A percentile compares a stretch with the other conserved stretches of the same genome.
Evolutionary conservation across 1,140 invertebrate species (phyloP).

Genomic region (Cryptotermes secundus): DNA sequence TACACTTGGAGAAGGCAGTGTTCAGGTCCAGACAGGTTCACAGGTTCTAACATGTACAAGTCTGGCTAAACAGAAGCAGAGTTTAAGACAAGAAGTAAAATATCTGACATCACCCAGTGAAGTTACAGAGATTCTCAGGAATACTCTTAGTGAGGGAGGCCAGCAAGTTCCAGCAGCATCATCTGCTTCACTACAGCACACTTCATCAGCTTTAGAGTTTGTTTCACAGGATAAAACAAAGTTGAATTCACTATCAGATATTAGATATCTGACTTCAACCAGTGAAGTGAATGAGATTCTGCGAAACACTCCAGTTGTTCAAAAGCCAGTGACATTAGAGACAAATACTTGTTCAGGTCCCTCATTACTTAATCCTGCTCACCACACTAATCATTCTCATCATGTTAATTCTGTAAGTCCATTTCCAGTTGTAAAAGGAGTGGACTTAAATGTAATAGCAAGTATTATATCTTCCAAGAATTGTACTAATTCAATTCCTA

Average conservation of each 20-base stretch:
- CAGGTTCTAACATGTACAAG: background rate
- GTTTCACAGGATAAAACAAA: constrained; percentile 4
- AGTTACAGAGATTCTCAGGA: constrained; percentile 2
- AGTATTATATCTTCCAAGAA: constrained; percentile 27
- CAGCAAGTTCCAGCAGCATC: background rate
- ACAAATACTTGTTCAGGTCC: background rate
- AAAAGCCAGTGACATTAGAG: background rate
- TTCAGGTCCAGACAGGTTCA: background rate
- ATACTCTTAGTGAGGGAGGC: background rate
- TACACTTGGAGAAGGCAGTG: constrained; percentile 26
- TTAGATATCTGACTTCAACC: constrained; percentile 25
- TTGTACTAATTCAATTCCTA: background rate
- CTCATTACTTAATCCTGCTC: background rate
- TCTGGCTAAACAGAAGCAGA: background rate
- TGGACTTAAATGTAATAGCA: constrained; percentile 33
- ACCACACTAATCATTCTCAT: background rate
- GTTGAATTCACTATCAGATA: constrained; percentile 18
- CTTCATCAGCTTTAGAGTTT: background rate
- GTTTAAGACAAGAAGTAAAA: background rate
- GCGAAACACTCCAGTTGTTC: constrained; percentile 5
- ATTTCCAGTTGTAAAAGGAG: constrained; percentile 22
- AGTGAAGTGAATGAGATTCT: constrained; percentile 33
- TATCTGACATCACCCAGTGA: constrained; percentile 18
- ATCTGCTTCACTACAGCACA: background rate
- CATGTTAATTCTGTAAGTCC: constrained; percentile 13